A percentile compares a stretch with the other conserved stretches of the same genome.
Evolutionary conservation across 2,888 invertebrate genomes (phyloP).

Genomic region (Brenthis ino): DNA sequence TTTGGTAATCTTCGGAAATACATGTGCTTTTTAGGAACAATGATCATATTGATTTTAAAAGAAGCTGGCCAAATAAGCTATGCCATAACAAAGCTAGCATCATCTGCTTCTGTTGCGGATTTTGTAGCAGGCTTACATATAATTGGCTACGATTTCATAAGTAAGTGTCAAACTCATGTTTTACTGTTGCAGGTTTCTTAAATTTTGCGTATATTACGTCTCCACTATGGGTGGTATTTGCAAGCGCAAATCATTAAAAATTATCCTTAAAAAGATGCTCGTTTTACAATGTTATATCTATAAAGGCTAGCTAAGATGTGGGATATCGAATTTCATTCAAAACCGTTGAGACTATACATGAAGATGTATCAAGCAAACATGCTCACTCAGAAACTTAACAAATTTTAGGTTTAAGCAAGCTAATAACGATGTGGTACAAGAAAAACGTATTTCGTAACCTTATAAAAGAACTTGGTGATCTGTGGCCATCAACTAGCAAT

Average conservation of each 20-base stretch:
- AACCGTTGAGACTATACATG: no score
- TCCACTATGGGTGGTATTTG: no score
- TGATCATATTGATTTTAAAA: constrained; percentile 46
- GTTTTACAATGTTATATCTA: no score
- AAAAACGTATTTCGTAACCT: constrained; percentile 58
- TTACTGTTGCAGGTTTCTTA: not conserved
- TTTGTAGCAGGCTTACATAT: constrained; percentile 63
- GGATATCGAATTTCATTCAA: no score
- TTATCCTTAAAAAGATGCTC: no score
- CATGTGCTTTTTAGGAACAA: constrained; percentile 47
- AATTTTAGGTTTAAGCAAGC: constrained; percentile 59
- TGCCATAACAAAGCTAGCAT: constrained; percentile 50
- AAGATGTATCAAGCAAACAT: no score
- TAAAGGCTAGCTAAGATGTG: no score
- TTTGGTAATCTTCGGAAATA: constrained; percentile 43
- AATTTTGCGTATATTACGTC: no score
- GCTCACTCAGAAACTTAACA: not conserved
- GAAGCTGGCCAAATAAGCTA: constrained; percentile 53
- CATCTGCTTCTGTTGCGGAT: constrained; percentile 55
- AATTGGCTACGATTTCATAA: constrained; percentile 64
- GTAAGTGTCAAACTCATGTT: constrained; percentile 49
- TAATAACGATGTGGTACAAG: constrained; percentile 64
- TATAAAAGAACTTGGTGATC: constrained; percentile 59
- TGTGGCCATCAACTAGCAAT: constrained; percentile 60
- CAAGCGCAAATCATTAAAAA: no score